Evolutionary conservation across 2,888 invertebrate species (phyloP).

Genomic region (Galeruca laticollis): DNA sequence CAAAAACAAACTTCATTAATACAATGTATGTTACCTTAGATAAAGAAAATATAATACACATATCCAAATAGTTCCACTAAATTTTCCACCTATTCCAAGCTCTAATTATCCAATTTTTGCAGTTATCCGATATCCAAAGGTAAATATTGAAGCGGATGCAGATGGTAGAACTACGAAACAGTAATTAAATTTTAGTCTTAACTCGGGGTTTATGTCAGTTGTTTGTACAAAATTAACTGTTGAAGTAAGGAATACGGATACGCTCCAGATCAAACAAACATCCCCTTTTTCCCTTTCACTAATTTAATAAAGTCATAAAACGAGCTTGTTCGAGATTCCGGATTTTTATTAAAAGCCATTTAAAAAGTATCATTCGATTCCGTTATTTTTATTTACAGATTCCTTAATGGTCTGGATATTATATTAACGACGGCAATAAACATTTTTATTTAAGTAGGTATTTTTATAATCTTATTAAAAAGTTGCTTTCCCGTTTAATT

Average conservation of each 20-base stretch:
- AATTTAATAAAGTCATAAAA: neutral
- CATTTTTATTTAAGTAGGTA: too few relatives aligned
- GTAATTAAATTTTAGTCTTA: neutral
- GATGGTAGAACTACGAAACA: neutral
- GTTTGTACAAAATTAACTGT: conserved; percentile 1
- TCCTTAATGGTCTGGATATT: too few relatives aligned
- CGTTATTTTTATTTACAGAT: too few relatives aligned
- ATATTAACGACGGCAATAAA: too few relatives aligned
- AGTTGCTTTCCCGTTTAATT: too few relatives aligned
- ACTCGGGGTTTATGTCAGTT: conserved; percentile 1
- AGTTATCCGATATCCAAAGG: neutral
- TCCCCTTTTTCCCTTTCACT: neutral
- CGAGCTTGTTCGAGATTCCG: neutral
- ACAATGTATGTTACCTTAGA: too few relatives aligned
- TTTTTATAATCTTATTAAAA: too few relatives aligned
- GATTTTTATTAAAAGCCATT: neutral
- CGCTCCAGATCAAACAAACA: neutral
- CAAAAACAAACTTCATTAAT: too few relatives aligned
- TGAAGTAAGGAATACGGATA: conserved; percentile 1
- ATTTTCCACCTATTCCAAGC: too few relatives aligned
- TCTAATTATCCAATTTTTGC: neutral
- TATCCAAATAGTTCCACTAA: too few relatives aligned
- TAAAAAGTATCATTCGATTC: neutral
- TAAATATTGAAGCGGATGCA: neutral
- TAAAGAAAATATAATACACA: too few relatives aligned